phyloP scores from a whole-genome alignment of 2,113 vertebrate species.

The Clarias gariepinus region DNA sequence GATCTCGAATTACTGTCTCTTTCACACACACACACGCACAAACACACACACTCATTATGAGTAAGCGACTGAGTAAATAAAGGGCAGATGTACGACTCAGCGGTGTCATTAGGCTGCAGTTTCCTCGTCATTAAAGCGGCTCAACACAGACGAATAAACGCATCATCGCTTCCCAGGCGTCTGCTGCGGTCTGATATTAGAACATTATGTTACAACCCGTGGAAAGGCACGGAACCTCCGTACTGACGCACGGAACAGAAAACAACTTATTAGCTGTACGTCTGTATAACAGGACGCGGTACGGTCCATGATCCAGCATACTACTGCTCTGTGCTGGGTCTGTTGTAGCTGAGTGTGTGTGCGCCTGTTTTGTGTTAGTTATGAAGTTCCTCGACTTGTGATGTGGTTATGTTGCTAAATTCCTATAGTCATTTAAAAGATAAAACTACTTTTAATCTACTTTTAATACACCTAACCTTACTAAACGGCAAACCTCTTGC shows the following conservation, averaged over 20 bases:
- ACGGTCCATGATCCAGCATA: neutral
- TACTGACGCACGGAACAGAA: neutral
- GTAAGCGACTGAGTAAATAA: slow-evolving; percentile 64
- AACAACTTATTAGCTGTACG: neutral
- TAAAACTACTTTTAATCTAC: no score
- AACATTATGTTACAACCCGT: no score
- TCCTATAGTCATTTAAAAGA: no score
- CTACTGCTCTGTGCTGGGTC: neutral
- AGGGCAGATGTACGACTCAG: slow-evolving; percentile 63
- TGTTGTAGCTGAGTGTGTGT: neutral
- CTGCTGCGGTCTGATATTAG: neutral
- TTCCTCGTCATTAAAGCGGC: slow-evolving; percentile 57
- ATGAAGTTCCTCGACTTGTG: no score
- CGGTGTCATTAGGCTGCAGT: slow-evolving; percentile 71
- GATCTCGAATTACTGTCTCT: slow-evolving; percentile 38
- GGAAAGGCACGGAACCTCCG: neutral
- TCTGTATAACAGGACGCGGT: neutral
- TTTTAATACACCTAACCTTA: no score
- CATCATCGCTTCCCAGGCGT: slow-evolving; percentile 13
- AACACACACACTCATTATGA: slow-evolving; percentile 31
- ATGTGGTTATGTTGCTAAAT: no score
- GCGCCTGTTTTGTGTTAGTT: neutral
- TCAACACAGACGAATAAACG: slow-evolving; percentile 53
- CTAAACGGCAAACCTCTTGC: no score
- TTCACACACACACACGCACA: neutral